Evolutionary conservation across 2,888 invertebrate species (phyloP).

Genomic region (Linnaemya vulpina): DNA sequence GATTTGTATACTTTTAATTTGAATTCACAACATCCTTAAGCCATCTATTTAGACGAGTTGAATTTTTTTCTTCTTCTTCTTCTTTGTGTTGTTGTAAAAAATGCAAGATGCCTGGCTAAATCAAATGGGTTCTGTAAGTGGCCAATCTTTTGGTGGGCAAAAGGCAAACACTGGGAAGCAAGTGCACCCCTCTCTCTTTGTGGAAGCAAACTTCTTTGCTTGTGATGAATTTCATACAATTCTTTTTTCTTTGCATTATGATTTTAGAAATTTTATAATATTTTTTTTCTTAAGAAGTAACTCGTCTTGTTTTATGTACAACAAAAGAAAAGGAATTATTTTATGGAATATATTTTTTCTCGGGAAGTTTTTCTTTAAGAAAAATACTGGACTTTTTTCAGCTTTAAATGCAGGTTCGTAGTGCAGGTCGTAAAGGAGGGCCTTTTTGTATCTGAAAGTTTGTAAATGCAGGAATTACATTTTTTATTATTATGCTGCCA

Average conservation of each 20-base stretch:
- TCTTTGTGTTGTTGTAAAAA: neutral
- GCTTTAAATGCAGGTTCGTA: neutral
- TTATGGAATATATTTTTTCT: slow-evolving; percentile 27
- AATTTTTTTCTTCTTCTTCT: no score
- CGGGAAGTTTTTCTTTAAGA: slow-evolving; percentile 35
- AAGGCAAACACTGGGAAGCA: slow-evolving; percentile 7
- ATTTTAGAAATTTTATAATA: slow-evolving; percentile 55
- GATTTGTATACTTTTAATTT: slow-evolving; percentile 83
- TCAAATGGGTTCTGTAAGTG: slow-evolving; percentile 38
- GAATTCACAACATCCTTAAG: slow-evolving; percentile 80
- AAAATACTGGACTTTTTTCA: slow-evolving; percentile 26
- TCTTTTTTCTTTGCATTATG: slow-evolving; percentile 44
- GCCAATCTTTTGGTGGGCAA: slow-evolving; percentile 29
- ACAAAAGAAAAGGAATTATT: slow-evolving; percentile 51
- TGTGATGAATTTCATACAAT: slow-evolving; percentile 58
- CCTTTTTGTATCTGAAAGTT: no score
- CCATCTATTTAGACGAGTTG: slow-evolving; percentile 52
- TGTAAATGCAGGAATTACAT: no score
- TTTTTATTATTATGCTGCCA: no score
- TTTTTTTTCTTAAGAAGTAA: slow-evolving; percentile 33
- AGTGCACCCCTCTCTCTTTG: slow-evolving; percentile 44
- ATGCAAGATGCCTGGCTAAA: neutral
- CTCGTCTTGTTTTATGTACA: slow-evolving; percentile 48
- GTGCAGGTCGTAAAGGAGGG: no score
- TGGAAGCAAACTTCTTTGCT: slow-evolving; percentile 15